Percentiles rank a stretch among this genome's conserved stretches.
phyloP scores from a whole-genome alignment of 2,797 vertebrate genomes.

The Mormyrops boulengeri region DNA sequence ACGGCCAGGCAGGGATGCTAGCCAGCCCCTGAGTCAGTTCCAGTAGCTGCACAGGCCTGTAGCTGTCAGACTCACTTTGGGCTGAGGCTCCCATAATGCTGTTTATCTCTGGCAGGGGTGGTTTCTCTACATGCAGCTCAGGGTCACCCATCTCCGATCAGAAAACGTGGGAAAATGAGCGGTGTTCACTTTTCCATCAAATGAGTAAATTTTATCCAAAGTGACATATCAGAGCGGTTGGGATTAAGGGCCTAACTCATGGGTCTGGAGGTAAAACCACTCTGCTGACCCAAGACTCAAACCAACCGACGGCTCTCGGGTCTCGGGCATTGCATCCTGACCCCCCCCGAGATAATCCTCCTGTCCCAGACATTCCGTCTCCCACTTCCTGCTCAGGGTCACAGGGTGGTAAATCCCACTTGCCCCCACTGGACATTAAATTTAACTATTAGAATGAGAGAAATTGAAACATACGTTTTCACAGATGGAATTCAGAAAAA shows the following conservation, averaged over 20 bases:
- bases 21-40: not conserved
- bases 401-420: not conserved
- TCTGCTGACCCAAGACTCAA: not conserved
- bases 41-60: not conserved
- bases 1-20: not conserved
- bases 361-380: not conserved
- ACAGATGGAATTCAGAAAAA: not conserved
- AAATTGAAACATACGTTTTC: not conserved
- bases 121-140: not conserved
- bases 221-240: not conserved
- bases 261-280: not conserved
- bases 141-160: not conserved
- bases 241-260: not conserved
- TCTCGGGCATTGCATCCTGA: not conserved
- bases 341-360: not conserved
- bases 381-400: not conserved
- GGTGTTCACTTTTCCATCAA: not conserved
- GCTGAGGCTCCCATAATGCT: not conserved
- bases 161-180: not conserved
- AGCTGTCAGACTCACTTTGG: not conserved
- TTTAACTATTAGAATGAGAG: not conserved
- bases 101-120: not conserved
- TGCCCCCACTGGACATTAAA: not conserved
- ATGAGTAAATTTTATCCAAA: not conserved
- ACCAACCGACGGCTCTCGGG: not conserved